Conservation (phyloP, 2,113 vertebrate species). For the Hystrix cristata region DNA sequence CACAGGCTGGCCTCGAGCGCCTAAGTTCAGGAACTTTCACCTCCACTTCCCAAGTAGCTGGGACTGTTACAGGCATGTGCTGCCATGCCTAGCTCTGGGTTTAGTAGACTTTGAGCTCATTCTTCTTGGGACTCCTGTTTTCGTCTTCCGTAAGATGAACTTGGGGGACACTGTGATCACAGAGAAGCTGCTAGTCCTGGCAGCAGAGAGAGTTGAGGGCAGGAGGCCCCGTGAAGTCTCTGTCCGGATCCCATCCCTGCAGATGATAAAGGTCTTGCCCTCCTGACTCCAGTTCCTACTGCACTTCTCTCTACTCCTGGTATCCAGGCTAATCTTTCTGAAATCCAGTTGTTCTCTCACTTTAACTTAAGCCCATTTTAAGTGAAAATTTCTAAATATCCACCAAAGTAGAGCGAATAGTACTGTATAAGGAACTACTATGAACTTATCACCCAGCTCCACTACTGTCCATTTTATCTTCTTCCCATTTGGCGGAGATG, state of each 20-base stretch:
- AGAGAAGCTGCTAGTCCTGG: not conserved
- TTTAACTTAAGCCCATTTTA: not conserved
- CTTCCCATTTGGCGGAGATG: not conserved
- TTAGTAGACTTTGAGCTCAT: not conserved
- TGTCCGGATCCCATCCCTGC: not conserved
- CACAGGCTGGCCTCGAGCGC: not conserved
- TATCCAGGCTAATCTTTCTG: not conserved
- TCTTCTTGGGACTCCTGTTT: not conserved
- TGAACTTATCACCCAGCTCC: fast-evolving
- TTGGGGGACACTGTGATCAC: not conserved
- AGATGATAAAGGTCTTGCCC: not conserved
- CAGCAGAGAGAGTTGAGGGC: not conserved
- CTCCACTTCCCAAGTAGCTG: not conserved
- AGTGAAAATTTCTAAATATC: not conserved
- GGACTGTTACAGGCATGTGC: not conserved
- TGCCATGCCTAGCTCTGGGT: not conserved
- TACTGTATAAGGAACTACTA: not conserved
- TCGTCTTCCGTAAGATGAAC: not conserved
- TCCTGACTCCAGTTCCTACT: not conserved
- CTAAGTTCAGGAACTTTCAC: not conserved
- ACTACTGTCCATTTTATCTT: not conserved
- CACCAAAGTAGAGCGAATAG: not conserved
- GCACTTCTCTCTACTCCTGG: not conserved
- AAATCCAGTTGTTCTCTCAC: not conserved
- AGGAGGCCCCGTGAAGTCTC: not conserved